phyloP scores from a whole-genome alignment of 1,140 invertebrate genomes.

The Platorchestia sp. region DNA sequence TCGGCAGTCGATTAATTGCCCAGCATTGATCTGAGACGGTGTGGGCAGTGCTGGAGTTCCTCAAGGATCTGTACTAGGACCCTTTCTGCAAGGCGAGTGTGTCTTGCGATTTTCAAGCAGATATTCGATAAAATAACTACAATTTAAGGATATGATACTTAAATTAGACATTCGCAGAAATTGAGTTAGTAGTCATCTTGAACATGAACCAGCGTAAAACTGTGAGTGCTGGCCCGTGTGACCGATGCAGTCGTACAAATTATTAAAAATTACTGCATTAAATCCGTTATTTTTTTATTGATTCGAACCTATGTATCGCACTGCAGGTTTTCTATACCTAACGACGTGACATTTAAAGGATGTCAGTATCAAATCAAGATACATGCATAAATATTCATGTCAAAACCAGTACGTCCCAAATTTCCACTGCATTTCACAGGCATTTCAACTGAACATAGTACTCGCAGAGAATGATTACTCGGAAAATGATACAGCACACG shows the following conservation, averaged over 20 bases:
- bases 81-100: not conserved
- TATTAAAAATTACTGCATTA: not conserved
- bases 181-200: not conserved
- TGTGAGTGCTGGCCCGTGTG: not conserved
- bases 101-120: not conserved
- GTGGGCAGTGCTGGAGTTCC: not conserved
- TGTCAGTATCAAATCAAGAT: too few species aligned
- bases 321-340: not conserved
- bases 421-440: too few species aligned
- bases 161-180: not conserved
- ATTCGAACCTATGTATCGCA: not conserved
- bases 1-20: conserved; percentile 15
- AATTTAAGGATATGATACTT: not conserved
- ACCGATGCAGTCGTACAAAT: not conserved
- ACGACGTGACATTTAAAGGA: not conserved
- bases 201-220: not conserved
- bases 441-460: too few species aligned
- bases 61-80: not conserved
- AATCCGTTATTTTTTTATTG: not conserved
- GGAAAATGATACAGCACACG: too few species aligned
- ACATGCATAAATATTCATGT: too few species aligned
- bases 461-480: too few species aligned
- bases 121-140: not conserved
- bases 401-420: too few species aligned
- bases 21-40: conserved; percentile 17